A percentile compares a stretch with the other conserved stretches of the same genome.
These are phyloP conservation scores for Himalopsyche tibetana DNA, from an alignment of 2,888 invertebrate genomes.

Conservation along the genomic window DNA sequence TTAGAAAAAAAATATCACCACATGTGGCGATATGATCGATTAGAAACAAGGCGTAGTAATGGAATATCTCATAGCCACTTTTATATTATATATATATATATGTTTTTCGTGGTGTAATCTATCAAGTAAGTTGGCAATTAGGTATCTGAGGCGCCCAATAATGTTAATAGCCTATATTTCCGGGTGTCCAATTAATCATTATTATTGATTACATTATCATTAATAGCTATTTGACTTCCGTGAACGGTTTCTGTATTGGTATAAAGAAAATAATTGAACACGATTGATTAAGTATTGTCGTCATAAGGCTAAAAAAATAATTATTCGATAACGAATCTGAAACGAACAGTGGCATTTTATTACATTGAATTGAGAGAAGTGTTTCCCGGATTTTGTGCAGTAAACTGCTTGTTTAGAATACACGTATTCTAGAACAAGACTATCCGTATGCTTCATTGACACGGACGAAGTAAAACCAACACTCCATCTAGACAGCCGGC, in stretches of 20 bases:
- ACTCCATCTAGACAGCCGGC: too few relatives aligned
- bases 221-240: neutral
- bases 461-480: too few relatives aligned
- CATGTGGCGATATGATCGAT: neutral
- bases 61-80: neutral
- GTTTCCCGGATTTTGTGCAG: too few relatives aligned
- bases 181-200: neutral
- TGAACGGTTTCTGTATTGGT: neutral
- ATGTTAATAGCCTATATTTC: slow-evolving; percentile 22
- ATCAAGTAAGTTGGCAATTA: slow-evolving; percentile 4
- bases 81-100: neutral
- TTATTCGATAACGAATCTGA: too few relatives aligned
- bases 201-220: slow-evolving; percentile 33
- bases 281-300: too few relatives aligned
- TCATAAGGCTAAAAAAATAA: too few relatives aligned
- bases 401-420: too few relatives aligned
- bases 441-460: too few relatives aligned
- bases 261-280: too few relatives aligned
- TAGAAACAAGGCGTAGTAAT: slow-evolving; percentile 1
- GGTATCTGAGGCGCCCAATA: slow-evolving; percentile 1
- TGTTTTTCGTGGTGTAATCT: neutral
- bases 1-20: neutral
- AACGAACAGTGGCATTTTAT: too few relatives aligned
- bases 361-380: too few relatives aligned
- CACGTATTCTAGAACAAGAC: too few relatives aligned